Evolutionary conservation across 2,113 vertebrate species (phyloP).

Genomic region (Xerus inauris): DNA sequence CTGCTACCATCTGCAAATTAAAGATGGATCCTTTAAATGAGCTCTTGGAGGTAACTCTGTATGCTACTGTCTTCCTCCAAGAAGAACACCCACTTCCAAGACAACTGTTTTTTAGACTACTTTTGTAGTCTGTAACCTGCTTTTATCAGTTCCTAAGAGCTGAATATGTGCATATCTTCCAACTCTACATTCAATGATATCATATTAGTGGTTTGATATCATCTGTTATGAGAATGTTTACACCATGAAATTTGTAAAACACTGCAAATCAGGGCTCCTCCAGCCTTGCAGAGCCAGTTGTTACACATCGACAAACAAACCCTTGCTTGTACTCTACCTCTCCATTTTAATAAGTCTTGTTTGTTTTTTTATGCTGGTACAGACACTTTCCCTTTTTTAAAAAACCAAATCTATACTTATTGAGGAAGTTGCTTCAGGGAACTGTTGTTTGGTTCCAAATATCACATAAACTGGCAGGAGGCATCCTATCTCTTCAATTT

Average conservation of each 20-base stretch:
- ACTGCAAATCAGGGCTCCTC: neutral
- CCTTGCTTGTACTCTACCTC: neutral
- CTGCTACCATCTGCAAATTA: neutral
- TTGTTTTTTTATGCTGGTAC: neutral
- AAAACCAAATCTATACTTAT: neutral
- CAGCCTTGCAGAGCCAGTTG: neutral
- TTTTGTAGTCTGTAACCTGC: neutral
- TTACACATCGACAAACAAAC: neutral
- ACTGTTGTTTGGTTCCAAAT: constrained; percentile 43
- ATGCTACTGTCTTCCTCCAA: neutral
- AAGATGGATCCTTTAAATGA: neutral
- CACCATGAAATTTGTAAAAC: neutral
- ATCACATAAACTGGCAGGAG: neutral
- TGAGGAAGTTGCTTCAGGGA: constrained; percentile 41
- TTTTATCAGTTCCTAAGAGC: neutral
- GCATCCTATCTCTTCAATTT: neutral
- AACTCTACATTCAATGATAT: neutral
- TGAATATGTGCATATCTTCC: neutral
- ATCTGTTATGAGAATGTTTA: neutral
- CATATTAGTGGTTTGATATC: neutral
- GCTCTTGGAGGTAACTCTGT: neutral
- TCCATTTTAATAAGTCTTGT: neutral
- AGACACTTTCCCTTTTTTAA: neutral
- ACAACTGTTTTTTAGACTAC: neutral
- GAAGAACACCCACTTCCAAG: neutral